Conservation (phyloP, 2,113 vertebrate species). For the Engystomops pustulosus region DNA sequence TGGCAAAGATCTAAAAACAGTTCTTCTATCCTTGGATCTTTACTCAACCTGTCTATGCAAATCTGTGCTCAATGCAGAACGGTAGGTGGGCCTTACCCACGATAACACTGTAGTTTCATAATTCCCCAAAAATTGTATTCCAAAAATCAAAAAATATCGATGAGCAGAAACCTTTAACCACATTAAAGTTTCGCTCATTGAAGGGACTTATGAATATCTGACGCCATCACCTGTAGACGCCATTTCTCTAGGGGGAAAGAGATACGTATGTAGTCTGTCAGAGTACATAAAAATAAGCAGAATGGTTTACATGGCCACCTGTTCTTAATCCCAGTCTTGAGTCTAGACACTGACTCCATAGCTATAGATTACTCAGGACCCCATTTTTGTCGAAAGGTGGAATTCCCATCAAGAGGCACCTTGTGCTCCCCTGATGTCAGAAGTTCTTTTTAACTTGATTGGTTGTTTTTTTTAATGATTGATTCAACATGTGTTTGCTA, state of each 20-base stretch:
- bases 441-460: too few species aligned
- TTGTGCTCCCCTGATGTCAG: background rate
- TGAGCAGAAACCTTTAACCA: background rate
- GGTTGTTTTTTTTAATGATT: background rate
- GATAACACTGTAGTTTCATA: background rate
- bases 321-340: background rate
- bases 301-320: background rate
- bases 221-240: background rate
- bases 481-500: too few species aligned
- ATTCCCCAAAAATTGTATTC: too few species aligned
- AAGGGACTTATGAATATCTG: background rate
- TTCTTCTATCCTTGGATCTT: background rate
- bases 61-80: background rate
- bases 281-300: background rate
- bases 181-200: background rate
- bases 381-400: background rate
- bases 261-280: too few species aligned
- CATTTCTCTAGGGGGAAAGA: too few species aligned
- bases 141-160: too few species aligned
- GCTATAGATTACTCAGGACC: background rate
- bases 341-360: background rate
- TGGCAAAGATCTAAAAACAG: background rate
- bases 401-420: background rate
- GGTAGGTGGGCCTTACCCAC: background rate
- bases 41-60: background rate